Base-by-base conservation (phyloP, 2,888 invertebrate genomes). In the Clusia tigrina region DNA sequence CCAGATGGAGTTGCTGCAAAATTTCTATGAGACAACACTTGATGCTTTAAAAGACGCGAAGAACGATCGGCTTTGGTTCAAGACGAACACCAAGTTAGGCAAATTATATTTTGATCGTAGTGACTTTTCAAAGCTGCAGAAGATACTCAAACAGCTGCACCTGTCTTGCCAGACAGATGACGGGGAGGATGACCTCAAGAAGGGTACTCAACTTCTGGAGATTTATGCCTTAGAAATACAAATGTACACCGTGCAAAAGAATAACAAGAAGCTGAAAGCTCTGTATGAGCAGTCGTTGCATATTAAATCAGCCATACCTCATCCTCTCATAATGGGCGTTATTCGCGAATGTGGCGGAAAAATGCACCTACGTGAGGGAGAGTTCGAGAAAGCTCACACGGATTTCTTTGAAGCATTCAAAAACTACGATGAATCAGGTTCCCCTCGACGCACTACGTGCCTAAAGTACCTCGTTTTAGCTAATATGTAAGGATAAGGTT, bases 381-480 rank as follows among this genome's bases (percentile, higher is more conserved):
- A 98, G 85, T 99, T 98, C 83, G 98, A 98, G 81, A 94, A 96
- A 81, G 98, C 99, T 1, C 98, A 99, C 84, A 98, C 98, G 9
- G 98, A 99, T 83, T 99, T 99, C 85, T 99, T 99, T 84, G 98
- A 99, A 84, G 98, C 98, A 2, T 98, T 98, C 83, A 98, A 98
- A 85, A 99, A 98, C 83, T 99, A 99, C 81, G 99, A 99, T 86
- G 99, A 99, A 85, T 97, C 97, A 15, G 99, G 99, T 38, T 96
- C 96, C 75, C 96, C 96, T 17, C 87, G 98, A 74, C 88, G 99
- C 67, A 98, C 98, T 26, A 97, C 97, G 0, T 99, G 98, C 82
- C 87, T 99, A 61, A 99, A 99, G 85, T 99, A 99, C 85, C 88
- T 99, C 71, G 98, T 99, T 42, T 85, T 99, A 78, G 98, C 99